A percentile compares a stretch with the other conserved stretches of the same genome.
Conservation (phyloP, 1,140 invertebrate species). For the Portunus trituberculatus region DNA sequence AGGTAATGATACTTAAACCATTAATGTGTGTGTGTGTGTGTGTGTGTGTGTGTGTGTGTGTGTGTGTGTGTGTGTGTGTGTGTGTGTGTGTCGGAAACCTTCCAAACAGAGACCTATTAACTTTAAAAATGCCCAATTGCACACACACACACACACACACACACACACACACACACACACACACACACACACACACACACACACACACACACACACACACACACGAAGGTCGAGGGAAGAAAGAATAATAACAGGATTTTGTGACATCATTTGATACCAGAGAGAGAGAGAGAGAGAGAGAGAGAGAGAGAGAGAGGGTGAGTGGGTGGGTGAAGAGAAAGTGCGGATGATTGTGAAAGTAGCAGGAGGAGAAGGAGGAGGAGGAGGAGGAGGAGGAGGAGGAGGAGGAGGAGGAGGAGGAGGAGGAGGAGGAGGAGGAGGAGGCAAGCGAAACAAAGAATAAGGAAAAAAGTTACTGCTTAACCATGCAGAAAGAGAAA, state of each 20-base stretch:
- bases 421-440: conserved; percentile 17
- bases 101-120: not conserved
- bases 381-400: conserved; percentile 33
- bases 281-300: conserved; percentile 8
- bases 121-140: not conserved
- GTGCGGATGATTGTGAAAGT: not conserved
- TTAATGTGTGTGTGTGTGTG: not conserved
- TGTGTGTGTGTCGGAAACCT: conserved; percentile 31
- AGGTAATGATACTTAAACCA: not conserved
- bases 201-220: conserved; percentile 28
- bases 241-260: no score
- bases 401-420: conserved; percentile 15
- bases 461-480: not conserved
- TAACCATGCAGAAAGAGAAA: not conserved
- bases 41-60: conserved; percentile 57
- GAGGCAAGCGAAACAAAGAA: not conserved
- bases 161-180: conserved; percentile 45
- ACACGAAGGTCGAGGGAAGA: not conserved
- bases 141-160: conserved; percentile 42
- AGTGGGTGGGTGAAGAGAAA: not conserved
- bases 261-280: no score
- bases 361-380: conserved; percentile 1
- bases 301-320: not conserved
- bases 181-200: conserved; percentile 35
- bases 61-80: conserved; percentile 57